Percentiles rank a stretch among this genome's conserved stretches.
Conservation (phyloP, 2,113 vertebrate genomes). For the Scartelaos histophorus region DNA sequence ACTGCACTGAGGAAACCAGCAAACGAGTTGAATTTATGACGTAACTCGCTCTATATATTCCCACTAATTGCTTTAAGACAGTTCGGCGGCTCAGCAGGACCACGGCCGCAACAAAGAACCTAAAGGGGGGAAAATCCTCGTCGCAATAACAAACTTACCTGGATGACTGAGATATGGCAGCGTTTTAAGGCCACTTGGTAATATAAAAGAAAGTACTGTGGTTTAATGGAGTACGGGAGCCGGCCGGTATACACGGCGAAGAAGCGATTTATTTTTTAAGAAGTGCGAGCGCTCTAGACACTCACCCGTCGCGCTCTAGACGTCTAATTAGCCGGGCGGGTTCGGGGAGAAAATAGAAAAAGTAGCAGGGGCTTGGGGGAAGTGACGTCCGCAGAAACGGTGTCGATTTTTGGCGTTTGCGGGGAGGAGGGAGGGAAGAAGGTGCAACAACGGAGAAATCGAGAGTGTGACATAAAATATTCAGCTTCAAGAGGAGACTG, state of each 20-base stretch:
- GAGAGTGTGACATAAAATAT: conserved; percentile 73
- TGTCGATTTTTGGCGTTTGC: conserved; percentile 20
- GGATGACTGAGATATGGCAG: too few relatives aligned
- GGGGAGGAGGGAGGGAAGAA: conserved; percentile 10
- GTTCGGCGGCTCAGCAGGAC: background rate
- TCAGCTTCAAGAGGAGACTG: conserved; percentile 66
- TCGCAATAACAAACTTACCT: too few relatives aligned
- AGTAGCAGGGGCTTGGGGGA: background rate
- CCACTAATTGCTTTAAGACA: background rate
- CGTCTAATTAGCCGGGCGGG: conserved; percentile 43
- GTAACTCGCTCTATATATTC: background rate
- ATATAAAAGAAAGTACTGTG: too few relatives aligned
- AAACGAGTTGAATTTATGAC: background rate
- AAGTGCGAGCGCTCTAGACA: conserved; percentile 24
- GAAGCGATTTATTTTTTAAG: conserved; percentile 29
- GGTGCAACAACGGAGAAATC: conserved; percentile 61
- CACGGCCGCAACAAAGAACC: too few relatives aligned
- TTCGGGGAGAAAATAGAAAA: conserved; percentile 7
- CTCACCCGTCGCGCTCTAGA: conserved; percentile 21
- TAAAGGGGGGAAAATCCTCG: too few relatives aligned
- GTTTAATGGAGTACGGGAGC: background rate
- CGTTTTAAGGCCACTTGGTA: too few relatives aligned
- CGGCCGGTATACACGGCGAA: conserved; percentile 15
- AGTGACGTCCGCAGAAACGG: conserved; percentile 20
- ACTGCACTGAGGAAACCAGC: background rate